Evolutionary conservation across 1,140 invertebrate genomes (phyloP), one percentile per base, ranked within the genome.

Genomic region (Panagrolaimus sp.): DNA sequence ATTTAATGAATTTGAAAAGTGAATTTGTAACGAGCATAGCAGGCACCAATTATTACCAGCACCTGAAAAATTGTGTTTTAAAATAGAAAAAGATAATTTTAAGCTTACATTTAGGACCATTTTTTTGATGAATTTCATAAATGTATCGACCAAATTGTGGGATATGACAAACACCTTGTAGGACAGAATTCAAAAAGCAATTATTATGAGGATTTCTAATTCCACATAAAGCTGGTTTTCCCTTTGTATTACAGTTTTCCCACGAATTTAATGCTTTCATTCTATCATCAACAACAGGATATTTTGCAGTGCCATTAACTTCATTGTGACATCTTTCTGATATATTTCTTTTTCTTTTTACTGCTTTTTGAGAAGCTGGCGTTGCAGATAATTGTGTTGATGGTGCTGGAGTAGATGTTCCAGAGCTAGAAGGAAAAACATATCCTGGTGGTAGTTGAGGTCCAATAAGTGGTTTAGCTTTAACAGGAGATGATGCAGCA

Each of bases 111-210:
- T 20, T 8, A 20, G 51, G 5, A 16, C 27, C 51, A 20, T 8
- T 1, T n/a, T n/a, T n/a, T 20, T 13, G 11, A 57, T 57, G 51
- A 13, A 25, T n/a, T 27, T 57, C 51, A 14, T 13, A 13, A 57
- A 57, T 57, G 27, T 57, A 57, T 27, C 51, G 14, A 9, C 9
- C 27, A 57, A 57, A 57, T 27, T 57, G 51, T 27, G 51, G 51
- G 20, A 57, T 57, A 20, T 57, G 51, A 20, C 20, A 25, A 1
- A 57, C 51, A 13, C 20, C 20, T 27, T 57, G 51, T 27, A 57
- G 51, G 20, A 57, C 51, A 9, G 51, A 57, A 8, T 57, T 57
- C 1, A 57, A 16, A 13, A 57, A 57, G 51, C 51, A 57, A 20
- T 57, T 57, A 13, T 57, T 57, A 20, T 57, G 51, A 4, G 51